Evolutionary conservation across 2,113 vertebrate species (phyloP).

Genomic region (Crypturellus undulatus): DNA sequence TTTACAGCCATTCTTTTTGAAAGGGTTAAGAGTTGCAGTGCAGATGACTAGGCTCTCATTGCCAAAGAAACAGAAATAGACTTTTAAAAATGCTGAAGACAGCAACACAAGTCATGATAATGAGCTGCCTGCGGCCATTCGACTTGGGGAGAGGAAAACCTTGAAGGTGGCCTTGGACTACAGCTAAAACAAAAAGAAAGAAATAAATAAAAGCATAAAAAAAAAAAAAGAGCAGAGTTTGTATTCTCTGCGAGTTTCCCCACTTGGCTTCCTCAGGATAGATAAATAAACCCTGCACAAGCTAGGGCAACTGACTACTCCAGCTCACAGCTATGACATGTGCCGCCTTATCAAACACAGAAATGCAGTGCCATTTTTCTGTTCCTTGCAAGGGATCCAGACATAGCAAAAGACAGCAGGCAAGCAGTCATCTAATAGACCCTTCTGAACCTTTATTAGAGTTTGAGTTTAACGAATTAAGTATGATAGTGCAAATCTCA

Average conservation of each 20-base stretch:
- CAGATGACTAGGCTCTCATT: constrained; percentile 52
- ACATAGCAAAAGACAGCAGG: neutral
- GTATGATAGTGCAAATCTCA: neutral
- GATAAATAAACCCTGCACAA: constrained; percentile 25
- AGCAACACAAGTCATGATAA: constrained; percentile 61
- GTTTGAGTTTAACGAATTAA: neutral
- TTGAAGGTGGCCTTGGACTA: constrained; percentile 66
- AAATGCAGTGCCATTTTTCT: neutral
- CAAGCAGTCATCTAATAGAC: neutral
- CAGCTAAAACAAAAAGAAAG: constrained; percentile 32
- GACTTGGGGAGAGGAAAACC: neutral
- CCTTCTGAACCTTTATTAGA: neutral
- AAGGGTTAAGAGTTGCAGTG: constrained; percentile 23
- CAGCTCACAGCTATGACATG: neutral
- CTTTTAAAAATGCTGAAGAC: constrained; percentile 57
- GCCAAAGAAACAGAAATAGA: constrained; percentile 48
- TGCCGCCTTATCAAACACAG: neutral
- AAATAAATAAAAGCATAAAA: constrained; percentile 8
- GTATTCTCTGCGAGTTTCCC: neutral
- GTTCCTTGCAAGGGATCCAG: neutral
- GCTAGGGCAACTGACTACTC: neutral
- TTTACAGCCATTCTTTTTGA: constrained; percentile 56
- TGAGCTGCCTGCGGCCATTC: constrained; percentile 51
- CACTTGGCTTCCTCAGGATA: neutral
- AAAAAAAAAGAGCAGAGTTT: neutral